These are phyloP conservation scores for Benitochromis conjunctus DNA, from an alignment of 2,113 vertebrate genomes.

Conservation along the genomic window DNA sequence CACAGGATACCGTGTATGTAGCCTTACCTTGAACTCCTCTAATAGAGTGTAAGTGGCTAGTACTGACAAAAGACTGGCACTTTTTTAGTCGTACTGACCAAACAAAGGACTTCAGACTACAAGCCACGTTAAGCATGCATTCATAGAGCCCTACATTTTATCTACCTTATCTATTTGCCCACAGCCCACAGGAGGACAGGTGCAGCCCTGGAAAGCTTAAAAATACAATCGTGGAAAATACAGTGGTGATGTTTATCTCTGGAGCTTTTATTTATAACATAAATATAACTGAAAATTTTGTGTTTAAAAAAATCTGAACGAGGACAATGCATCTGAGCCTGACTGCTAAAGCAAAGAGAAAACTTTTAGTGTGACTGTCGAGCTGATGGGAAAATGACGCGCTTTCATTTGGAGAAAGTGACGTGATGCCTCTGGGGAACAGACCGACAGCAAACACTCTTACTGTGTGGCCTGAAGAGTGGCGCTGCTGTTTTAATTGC, in stretches of 20 bases:
- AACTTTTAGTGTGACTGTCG: neutral
- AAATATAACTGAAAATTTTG: neutral
- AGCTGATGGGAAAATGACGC: neutral
- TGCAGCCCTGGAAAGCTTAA: neutral
- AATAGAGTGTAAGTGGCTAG: neutral
- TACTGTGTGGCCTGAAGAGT: conserved; percentile 9
- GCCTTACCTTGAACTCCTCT: neutral
- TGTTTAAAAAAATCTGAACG: neutral
- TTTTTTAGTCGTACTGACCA: neutral
- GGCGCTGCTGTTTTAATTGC: neutral
- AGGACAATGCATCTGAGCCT: neutral
- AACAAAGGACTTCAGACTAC: neutral
- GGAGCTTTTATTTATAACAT: neutral
- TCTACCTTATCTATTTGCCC: neutral
- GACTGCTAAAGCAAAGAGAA: neutral
- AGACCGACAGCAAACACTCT: conserved; percentile 34
- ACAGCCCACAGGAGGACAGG: neutral
- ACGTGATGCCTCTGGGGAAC: conserved; percentile 3
- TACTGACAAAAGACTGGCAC: neutral
- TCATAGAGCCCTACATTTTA: neutral
- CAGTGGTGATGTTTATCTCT: neutral
- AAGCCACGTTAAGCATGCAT: neutral
- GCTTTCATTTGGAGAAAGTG: conserved; percentile 25
- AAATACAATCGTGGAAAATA: neutral
- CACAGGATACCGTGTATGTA: neutral